Conservation (phyloP, 2,113 vertebrate species). For the Pheucticus melanocephalus region DNA sequence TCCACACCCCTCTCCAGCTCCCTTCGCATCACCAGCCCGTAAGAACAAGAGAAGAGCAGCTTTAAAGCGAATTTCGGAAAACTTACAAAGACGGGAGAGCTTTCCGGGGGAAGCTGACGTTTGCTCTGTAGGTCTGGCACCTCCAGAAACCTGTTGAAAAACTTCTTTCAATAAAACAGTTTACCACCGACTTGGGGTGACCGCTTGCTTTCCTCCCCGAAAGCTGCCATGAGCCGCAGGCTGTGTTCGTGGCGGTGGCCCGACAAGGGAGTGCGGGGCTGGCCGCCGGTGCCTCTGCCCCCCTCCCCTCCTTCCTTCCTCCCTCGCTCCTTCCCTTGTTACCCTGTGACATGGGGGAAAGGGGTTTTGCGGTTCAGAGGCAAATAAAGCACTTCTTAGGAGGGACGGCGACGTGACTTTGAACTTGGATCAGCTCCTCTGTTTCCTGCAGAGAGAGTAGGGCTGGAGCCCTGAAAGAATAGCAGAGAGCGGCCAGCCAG, state of each 20-base stretch:
- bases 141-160: slow-evolving; percentile 81
- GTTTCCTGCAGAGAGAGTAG: slow-evolving; percentile 88
- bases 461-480: slow-evolving; percentile 83
- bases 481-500: slow-evolving; percentile 73
- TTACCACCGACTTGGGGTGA: neutral
- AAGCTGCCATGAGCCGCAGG: slow-evolving; percentile 23
- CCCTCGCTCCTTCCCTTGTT: slow-evolving; percentile 51
- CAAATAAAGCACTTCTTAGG: slow-evolving; percentile 89
- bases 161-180: slow-evolving; percentile 1
- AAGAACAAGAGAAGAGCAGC: neutral
- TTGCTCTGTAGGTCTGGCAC: neutral
- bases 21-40: neutral
- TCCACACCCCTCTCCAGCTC: neutral
- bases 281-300: neutral
- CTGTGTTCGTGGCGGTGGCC: slow-evolving; percentile 62
- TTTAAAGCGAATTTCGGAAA: neutral
- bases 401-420: slow-evolving; percentile 91
- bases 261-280: slow-evolving; percentile 57
- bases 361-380: slow-evolving; percentile 75
- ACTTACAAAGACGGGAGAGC: slow-evolving; percentile 5
- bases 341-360: slow-evolving; percentile 66
- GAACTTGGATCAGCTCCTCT: slow-evolving; percentile 97
- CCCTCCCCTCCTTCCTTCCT: neutral
- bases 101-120: neutral
- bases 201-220: neutral